Base-by-base conservation (phyloP, 2,888 invertebrate species). In the Drosophila phalerata region DNA sequence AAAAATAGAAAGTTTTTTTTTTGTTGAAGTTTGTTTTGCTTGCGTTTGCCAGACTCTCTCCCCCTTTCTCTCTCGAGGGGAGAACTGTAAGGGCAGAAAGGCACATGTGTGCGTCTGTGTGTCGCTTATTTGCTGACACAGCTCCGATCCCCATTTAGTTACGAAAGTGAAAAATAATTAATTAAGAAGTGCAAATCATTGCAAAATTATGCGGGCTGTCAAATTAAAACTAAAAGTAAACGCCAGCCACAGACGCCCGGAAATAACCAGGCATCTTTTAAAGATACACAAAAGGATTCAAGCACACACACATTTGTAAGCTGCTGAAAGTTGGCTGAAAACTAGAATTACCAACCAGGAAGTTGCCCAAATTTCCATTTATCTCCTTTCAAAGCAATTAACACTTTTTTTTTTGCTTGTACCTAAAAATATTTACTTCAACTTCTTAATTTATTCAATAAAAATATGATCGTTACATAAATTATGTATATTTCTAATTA, bases 111-210 rank as follows among this genome's bases (percentile, higher is more conserved):
- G 48, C 43, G 30, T 25, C 52, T 32, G 43, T 30, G 61, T 56
- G 47, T n/a, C 22, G 25, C 40, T 42, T 70, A 70, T 70, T 67
- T 79, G 85, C 84, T 85, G 84, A 85, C 84, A 62, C 79, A 85
- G 78, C 83, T 75, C 62, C 48, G 75, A 73, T 83, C 68, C 79
- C 66, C 72, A 75, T 69, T 75, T 71, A 65, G 73, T 73, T 73
- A 69, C 72, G 72, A 79, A 73, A 75, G 76, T 73, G 73, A 82
- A 85, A 85, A 86, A 84, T 86, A 85, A 85, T 85, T 85, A 85
- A 85, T 85, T 85, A 87, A 84, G 81, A 85, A 85, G 85, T 85
- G 85, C 87, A 85, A 85, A 82, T 85, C 85, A 85, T 80, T 79
- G 85, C 85, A 85, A 76, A 85, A 87, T 87, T 85, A 85, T 87